phyloP scores from a whole-genome alignment of 2,113 vertebrate species.

The Pterocles burchelli region DNA sequence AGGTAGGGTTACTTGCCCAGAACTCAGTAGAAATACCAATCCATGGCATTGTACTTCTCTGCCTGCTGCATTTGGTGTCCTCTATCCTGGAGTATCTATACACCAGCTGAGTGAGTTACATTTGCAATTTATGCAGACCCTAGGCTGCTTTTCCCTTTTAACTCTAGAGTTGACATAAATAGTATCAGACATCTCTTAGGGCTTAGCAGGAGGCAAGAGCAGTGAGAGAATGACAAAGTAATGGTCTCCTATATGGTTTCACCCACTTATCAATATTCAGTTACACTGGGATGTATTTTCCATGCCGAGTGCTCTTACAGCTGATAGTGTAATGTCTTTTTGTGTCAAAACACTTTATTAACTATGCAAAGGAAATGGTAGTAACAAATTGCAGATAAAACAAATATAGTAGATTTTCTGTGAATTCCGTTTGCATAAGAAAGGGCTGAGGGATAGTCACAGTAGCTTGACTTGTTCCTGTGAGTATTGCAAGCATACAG shows the following conservation, averaged over 20 bases:
- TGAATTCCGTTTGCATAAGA: not conserved
- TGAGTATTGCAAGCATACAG: not conserved
- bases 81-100: not conserved
- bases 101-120: not conserved
- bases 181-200: not conserved
- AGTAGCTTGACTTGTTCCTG: not conserved
- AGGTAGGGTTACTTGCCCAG: not conserved
- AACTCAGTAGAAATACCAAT: not conserved
- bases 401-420: not conserved
- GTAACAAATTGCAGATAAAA: not conserved
- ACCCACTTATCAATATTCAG: not conserved
- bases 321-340: not conserved
- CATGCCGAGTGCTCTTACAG: not conserved
- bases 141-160: not conserved
- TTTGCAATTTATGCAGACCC: not conserved
- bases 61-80: not conserved
- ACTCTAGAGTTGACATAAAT: not conserved
- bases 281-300: not conserved
- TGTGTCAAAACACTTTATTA: not conserved
- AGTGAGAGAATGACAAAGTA: rapidly evolving
- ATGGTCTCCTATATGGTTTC: not conserved
- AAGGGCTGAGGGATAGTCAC: not conserved
- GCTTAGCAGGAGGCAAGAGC: not conserved
- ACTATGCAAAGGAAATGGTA: not conserved
- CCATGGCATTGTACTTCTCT: not conserved